Evolutionary conservation across 2,113 vertebrate species (phyloP), one percentile per base, ranked within the genome.

Genomic region (Herpailurus yagouaroundi): DNA sequence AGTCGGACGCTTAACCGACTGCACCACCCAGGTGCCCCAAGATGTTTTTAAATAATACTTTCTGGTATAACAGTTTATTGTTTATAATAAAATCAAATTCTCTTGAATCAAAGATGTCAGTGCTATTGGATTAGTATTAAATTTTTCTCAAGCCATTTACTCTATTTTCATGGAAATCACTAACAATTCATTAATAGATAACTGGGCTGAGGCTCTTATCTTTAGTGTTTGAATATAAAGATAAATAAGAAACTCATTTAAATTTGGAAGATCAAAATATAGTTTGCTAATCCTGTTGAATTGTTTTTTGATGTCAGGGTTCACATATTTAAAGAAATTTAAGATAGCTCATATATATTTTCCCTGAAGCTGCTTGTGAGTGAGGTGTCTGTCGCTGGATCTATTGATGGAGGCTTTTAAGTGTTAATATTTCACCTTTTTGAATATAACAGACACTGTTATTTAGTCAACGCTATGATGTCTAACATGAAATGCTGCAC

Each of bases 371-470:
- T 96, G 27, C 27, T 93, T 81, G 7, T 96, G 18, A 38, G 10
- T 18, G 66, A 92, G 68, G 6, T 95, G 96, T 96, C 89, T 29
- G 29, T 94, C 33, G 92, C 79, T 96, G n/a, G 36, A 90, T 82
- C 21, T 89, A 13, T 29, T 71, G 14, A 41, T 57, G 14, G 10
- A 11, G 45, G 68, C n/a, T 87, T 82, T 85, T 14, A 88, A 60
- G 25, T 55, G 63, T 33, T 97, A 66, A 1, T 96, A 68, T 69
- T 52, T 97, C n/a, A 31, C 71, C 3, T 97, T 74, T 83, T 88
- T 76, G 2, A 60, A 31, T 86, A 74, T 6, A 16, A 27, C 23
- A 52, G 14, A 45, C 93, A 86, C 3, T 48, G 76, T 7, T 81
- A 2, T 89, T 92, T 96, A 97, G 69, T 86, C 7, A 90, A 90